phyloP scores from a whole-genome alignment of 1,140 invertebrate genomes.

The Magallana ariakensis region DNA sequence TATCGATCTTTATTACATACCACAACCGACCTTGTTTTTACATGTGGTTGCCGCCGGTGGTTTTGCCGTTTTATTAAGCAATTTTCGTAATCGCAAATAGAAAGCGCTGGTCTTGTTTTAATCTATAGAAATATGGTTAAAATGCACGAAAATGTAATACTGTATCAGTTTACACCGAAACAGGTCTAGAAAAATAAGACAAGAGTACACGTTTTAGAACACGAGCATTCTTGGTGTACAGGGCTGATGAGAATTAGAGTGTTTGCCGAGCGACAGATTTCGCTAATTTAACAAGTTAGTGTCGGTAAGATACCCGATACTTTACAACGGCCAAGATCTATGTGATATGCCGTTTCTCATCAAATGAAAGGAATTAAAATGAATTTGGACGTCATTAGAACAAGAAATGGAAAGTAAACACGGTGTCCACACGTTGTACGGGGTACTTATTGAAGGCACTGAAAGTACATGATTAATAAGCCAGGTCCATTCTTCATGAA shows the following conservation, averaged over 20 bases:
- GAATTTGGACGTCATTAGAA: conserved; percentile 28
- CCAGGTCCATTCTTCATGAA: not conserved
- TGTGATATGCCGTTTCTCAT: not conserved
- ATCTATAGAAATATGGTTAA: too few relatives aligned
- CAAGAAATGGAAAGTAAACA: conserved; percentile 32
- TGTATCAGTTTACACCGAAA: too few relatives aligned
- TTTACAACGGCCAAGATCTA: not conserved
- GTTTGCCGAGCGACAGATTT: not conserved
- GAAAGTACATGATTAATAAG: conserved; percentile 13
- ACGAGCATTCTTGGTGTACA: too few relatives aligned
- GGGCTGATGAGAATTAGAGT: not conserved
- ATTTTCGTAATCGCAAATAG: not conserved
- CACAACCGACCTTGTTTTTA: not conserved
- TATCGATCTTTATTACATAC: conserved; percentile 1
- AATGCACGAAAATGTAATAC: too few relatives aligned
- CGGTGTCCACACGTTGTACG: not conserved
- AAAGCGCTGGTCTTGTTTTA: too few relatives aligned
- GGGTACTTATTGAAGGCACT: conserved; percentile 11
- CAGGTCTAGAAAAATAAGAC: too few relatives aligned
- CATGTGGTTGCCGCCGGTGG: not conserved
- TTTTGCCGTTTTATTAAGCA: not conserved
- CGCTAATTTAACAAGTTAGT: conserved; percentile 17
- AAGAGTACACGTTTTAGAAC: too few relatives aligned
- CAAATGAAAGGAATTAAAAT: not conserved
- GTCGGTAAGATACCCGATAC: not conserved